phyloP scores from a whole-genome alignment of 1,140 invertebrate genomes.

The Tetramorium alpestre region DNA sequence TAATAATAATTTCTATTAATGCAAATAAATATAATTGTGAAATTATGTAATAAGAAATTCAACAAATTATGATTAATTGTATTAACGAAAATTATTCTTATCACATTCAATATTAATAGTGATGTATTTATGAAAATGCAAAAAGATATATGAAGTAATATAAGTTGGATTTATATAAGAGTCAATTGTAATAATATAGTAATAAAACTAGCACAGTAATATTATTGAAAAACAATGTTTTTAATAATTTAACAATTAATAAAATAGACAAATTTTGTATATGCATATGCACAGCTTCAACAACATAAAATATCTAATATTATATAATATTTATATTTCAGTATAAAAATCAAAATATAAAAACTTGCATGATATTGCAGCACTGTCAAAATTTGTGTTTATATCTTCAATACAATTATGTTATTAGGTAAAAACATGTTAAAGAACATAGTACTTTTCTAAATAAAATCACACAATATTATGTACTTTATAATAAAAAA shows the following conservation, averaged over 20 bases:
- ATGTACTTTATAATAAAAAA: neutral
- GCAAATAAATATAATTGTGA: neutral
- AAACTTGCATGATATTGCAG: neutral
- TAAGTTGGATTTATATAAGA: neutral
- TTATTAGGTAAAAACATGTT: neutral
- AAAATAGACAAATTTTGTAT: neutral
- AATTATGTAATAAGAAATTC: neutral
- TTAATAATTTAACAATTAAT: neutral
- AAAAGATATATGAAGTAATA: neutral
- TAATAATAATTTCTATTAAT: slow-evolving; percentile 15
- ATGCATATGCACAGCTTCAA: neutral
- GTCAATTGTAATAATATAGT: neutral
- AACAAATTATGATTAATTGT: neutral
- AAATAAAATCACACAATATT: neutral
- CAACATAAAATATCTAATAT: neutral
- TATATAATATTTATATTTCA: neutral
- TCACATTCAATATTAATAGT: neutral
- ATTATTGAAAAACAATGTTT: neutral
- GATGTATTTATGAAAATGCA: neutral
- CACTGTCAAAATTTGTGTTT: neutral
- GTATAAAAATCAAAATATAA: neutral
- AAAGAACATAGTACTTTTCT: neutral
- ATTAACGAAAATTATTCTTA: neutral
- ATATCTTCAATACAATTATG: neutral
- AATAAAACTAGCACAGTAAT: neutral